phyloP scores from a whole-genome alignment of 2,113 vertebrate genomes.

The Laticauda colubrina region DNA sequence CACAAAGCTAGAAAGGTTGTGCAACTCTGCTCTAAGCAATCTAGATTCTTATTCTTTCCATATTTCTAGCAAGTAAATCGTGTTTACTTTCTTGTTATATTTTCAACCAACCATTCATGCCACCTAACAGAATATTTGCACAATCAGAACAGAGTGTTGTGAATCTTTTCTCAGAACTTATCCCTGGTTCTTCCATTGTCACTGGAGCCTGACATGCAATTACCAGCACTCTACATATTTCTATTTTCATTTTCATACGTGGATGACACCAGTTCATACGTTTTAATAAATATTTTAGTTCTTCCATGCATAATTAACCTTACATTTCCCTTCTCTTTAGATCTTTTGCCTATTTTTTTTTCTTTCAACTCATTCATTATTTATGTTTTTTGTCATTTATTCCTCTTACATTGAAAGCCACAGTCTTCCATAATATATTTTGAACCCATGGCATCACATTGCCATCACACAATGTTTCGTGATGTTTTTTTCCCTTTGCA shows the following conservation, averaged over 20 bases:
- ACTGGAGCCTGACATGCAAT: neutral
- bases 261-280: neutral
- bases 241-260: neutral
- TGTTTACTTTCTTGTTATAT: neutral
- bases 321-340: neutral
- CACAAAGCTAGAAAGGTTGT: neutral
- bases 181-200: neutral
- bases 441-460: neutral
- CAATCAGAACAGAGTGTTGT: neutral
- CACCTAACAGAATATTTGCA: neutral
- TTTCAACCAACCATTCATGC: neutral
- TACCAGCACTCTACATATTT: neutral
- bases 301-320: neutral
- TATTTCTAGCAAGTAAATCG: neutral
- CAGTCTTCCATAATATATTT: neutral
- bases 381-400: neutral
- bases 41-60: neutral
- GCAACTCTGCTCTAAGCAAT: neutral
- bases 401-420: neutral
- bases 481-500: too few species aligned
- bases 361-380: neutral
- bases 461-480: too few species aligned
- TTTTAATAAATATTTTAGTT: neutral
- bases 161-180: neutral
- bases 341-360: neutral